A percentile compares a stretch with the other conserved stretches of the same genome.
Conservation (phyloP, 92 coral and sea anemone species). For the Pocillopora grandis region DNA sequence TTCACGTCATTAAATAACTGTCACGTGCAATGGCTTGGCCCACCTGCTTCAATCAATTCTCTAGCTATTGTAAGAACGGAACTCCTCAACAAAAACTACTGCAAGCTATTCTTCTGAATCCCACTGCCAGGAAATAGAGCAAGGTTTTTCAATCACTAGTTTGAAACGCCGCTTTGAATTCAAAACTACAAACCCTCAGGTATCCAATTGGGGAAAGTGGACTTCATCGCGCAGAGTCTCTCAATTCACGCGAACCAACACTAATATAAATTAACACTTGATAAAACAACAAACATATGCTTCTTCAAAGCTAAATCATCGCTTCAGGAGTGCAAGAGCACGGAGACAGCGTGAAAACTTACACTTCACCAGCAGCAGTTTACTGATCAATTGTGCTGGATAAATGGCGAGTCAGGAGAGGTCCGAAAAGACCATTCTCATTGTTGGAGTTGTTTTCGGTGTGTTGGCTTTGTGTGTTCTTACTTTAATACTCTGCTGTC, state of each 20-base stretch:
- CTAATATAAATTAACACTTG: background rate
- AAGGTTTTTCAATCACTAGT: no score
- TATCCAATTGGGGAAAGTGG: no score
- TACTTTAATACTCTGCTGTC: slow-evolving; percentile 63
- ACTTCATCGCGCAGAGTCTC: background rate
- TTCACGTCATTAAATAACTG: no score
- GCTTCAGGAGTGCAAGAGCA: background rate
- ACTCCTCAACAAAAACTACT: no score
- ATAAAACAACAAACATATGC: background rate
- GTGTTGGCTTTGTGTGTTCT: slow-evolving; percentile 64
- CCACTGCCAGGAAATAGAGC: no score
- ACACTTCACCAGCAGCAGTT: background rate
- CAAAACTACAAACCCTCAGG: background rate
- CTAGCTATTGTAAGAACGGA: no score
- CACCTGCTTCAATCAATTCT: no score
- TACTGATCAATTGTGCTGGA: background rate
- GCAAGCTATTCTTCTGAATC: no score
- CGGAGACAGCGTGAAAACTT: background rate
- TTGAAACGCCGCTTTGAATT: background rate
- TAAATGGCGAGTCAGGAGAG: slow-evolving; percentile 10
- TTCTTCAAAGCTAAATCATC: background rate
- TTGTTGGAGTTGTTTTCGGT: slow-evolving; percentile 85
- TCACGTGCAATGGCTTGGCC: no score
- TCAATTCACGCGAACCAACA: background rate
- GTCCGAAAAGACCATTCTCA: slow-evolving; percentile 52